These are phyloP conservation scores for Microctonus hyperodae DNA, from an alignment of 2,888 invertebrate genomes.

Conservation along the genomic window DNA sequence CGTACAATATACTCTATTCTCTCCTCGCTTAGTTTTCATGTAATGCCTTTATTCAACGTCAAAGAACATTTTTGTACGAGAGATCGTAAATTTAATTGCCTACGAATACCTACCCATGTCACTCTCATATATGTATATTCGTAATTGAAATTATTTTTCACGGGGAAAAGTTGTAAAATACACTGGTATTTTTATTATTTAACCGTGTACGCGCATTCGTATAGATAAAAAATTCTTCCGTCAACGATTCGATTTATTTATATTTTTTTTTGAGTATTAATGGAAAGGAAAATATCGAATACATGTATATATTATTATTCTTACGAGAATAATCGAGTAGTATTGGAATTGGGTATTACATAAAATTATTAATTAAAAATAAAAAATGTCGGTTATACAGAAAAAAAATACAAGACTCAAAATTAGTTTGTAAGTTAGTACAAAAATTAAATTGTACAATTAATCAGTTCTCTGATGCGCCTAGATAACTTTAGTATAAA, in stretches of 20 bases:
- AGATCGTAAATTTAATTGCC: not conserved
- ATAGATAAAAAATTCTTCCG: not conserved
- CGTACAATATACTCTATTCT: not conserved
- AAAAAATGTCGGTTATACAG: not conserved
- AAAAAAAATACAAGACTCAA: slow-evolving; percentile 36
- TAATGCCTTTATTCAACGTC: not conserved
- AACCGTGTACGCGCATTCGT: not conserved
- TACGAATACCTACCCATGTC: not conserved
- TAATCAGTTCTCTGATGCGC: not conserved
- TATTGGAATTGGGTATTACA: not conserved
- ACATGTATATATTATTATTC: no score
- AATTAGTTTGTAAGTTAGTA: slow-evolving; percentile 34
- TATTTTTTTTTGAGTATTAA: not conserved
- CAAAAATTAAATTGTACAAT: not conserved
- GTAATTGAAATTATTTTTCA: not conserved
- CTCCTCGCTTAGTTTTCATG: not conserved
- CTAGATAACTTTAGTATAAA: not conserved
- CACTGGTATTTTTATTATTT: not conserved
- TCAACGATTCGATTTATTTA: not conserved
- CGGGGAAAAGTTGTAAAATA: not conserved
- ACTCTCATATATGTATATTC: not conserved
- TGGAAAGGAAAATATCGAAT: not conserved
- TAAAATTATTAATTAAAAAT: not conserved
- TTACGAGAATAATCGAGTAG: not conserved
- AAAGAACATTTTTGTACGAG: not conserved